Evolutionary conservation across 2,113 vertebrate species (phyloP), one percentile per base, ranked within the genome.

Genomic region (Dromas ardeola): DNA sequence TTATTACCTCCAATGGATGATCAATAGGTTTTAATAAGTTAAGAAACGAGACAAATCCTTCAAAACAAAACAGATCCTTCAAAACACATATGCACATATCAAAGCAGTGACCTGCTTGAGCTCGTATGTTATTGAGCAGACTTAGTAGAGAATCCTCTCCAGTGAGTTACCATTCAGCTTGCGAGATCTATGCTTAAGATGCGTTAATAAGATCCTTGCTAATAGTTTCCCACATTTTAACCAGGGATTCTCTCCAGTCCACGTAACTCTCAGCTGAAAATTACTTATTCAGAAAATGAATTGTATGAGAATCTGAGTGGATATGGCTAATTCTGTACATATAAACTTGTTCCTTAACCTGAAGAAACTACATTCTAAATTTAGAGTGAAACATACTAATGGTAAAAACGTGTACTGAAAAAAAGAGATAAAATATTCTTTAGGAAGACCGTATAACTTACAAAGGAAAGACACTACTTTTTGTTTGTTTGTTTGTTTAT

Each of bases 171-270:
- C 4, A 0, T 20, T 49, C 23, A 69, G 10, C 14, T 83, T 74
- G 21, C 13, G 36, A 56, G 7, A 15, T 70, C 50, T 66, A 15
- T 0, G 0, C 7, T 69, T 43, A 3, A 62, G 5, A 56, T 18
- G 8, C 2, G 10, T 49, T 49, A 22, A 67, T 40, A 3, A 62
- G 5, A 58, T 16, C 8, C 2, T 36, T 63, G 11, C 63, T 59
- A 56, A 34, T 4, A 43, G 32, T 23, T 65, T 34, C 36, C 11
- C 65, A 83, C 26, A 32, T 53, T 79, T 65, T 66, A 62, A 32
- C 9, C n/a, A 76, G 15, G 18, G n/a, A 72, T 23, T 9, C 17
- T 78, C 59, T 21, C 42, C n/a, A n/a, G 53, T 13, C 11, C 45
- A 19, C 27, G 43, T 49, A 78, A 50, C 6, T 25, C 86, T 42